These are phyloP conservation scores for Nebria ingens DNA, from an alignment of 1,140 invertebrate species.

Conservation along the genomic window DNA sequence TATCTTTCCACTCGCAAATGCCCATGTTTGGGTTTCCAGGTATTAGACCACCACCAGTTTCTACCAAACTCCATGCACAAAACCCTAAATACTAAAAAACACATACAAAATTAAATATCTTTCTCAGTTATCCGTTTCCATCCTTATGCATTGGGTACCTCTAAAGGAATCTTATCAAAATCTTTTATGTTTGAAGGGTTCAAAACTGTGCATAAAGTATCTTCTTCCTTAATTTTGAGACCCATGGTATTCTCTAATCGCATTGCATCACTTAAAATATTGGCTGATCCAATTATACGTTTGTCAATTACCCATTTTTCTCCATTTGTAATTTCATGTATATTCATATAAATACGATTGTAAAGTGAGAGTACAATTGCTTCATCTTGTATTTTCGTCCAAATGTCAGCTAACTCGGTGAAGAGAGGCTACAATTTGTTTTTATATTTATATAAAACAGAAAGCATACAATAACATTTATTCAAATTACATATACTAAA, in stretches of 20 bases:
- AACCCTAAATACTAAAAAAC: slow-evolving; percentile 59
- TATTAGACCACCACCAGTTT: slow-evolving; percentile 46
- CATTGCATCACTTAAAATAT: slow-evolving; percentile 38
- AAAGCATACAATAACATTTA: too few species aligned
- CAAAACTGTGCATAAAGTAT: slow-evolving; percentile 30
- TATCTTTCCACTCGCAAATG: slow-evolving; percentile 39
- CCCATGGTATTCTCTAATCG: slow-evolving; percentile 35
- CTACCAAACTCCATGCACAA: slow-evolving; percentile 47
- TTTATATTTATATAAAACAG: slow-evolving; percentile 6
- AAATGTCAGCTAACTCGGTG: slow-evolving; percentile 46
- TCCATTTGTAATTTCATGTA: slow-evolving; percentile 36
- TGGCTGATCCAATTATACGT: slow-evolving; percentile 20
- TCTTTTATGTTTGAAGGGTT: slow-evolving; percentile 32
- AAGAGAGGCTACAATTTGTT: slow-evolving; percentile 47
- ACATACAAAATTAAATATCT: too few species aligned
- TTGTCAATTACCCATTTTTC: slow-evolving; percentile 34
- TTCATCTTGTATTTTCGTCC: slow-evolving; percentile 51
- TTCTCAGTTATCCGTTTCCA: neutral
- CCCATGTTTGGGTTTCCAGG: slow-evolving; percentile 56
- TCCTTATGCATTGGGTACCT: slow-evolving; percentile 27
- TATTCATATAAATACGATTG: slow-evolving; percentile 40
- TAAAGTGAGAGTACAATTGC: slow-evolving; percentile 48
- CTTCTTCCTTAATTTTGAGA: slow-evolving; percentile 15
- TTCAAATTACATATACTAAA: slow-evolving; percentile 46
- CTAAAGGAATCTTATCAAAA: slow-evolving; percentile 36